A percentile compares a stretch with the other conserved stretches of the same genome.
phyloP scores from a whole-genome alignment of 2,113 vertebrate species.

The Oriolus oriolus region DNA sequence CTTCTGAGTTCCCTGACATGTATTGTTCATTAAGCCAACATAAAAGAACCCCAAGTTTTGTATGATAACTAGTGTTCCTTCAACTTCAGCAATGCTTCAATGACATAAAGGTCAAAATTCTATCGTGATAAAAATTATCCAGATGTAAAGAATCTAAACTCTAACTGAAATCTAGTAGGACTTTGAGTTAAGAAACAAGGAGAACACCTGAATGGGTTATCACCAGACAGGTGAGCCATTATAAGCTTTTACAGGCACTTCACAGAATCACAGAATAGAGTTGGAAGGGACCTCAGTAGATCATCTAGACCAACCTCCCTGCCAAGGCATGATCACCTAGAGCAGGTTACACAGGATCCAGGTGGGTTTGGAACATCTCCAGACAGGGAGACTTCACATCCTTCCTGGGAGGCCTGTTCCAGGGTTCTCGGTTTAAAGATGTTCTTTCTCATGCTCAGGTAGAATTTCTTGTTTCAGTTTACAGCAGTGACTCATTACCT shows the following conservation, averaged over 20 bases:
- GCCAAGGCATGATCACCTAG: background rate
- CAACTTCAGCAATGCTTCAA: background rate
- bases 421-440: background rate
- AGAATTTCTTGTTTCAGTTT: background rate
- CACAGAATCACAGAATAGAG: background rate
- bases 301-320: background rate
- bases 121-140: background rate
- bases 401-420: background rate
- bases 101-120: background rate
- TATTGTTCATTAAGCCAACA: background rate
- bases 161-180: background rate
- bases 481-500: background rate
- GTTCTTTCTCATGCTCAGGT: background rate
- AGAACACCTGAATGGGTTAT: background rate
- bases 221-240: background rate
- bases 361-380: background rate
- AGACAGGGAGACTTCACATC: background rate
- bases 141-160: background rate
- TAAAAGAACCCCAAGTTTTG: background rate
- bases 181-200: background rate
- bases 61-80: background rate
- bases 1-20: background rate
- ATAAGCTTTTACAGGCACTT: background rate
- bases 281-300: background rate
- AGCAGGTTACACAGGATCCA: background rate